phyloP scores from a whole-genome alignment of 1,140 invertebrate genomes.

The Microplitis demolitor region DNA sequence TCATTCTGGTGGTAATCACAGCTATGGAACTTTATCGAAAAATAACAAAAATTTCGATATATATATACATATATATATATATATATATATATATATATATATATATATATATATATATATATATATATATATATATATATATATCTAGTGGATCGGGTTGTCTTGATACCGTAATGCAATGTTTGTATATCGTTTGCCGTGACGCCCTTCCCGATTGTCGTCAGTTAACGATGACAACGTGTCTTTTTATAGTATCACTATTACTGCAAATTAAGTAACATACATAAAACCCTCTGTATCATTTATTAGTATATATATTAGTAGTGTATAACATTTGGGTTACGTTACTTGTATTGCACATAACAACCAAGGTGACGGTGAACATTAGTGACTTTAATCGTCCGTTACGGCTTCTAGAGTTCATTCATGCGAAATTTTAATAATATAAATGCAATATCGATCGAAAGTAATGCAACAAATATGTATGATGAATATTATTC shows the following conservation, averaged over 20 bases:
- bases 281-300: not conserved
- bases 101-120: too few species aligned
- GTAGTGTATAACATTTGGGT: not conserved
- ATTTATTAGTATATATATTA: not conserved
- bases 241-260: slow-evolving; percentile 48
- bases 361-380: not conserved
- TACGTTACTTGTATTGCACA: not conserved
- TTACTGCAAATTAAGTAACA: not conserved
- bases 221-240: slow-evolving; percentile 38
- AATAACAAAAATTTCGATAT: too few species aligned
- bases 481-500: not conserved
- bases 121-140: too few species aligned
- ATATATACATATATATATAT: too few species aligned
- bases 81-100: too few species aligned
- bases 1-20: too few species aligned
- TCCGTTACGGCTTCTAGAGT: slow-evolving; percentile 12
- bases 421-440: slow-evolving; percentile 6
- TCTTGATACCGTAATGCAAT: not conserved
- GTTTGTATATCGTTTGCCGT: not conserved
- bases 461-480: too few species aligned
- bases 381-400: slow-evolving; percentile 18
- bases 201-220: slow-evolving; percentile 10
- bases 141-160: slow-evolving; percentile 7
- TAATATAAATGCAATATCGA: not conserved
- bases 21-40: too few species aligned